A percentile compares a stretch with the other conserved stretches of the same genome.
These are phyloP conservation scores for Neomorphus geoffroyi DNA, from an alignment of 2,797 vertebrate species.

Conservation along the genomic window DNA sequence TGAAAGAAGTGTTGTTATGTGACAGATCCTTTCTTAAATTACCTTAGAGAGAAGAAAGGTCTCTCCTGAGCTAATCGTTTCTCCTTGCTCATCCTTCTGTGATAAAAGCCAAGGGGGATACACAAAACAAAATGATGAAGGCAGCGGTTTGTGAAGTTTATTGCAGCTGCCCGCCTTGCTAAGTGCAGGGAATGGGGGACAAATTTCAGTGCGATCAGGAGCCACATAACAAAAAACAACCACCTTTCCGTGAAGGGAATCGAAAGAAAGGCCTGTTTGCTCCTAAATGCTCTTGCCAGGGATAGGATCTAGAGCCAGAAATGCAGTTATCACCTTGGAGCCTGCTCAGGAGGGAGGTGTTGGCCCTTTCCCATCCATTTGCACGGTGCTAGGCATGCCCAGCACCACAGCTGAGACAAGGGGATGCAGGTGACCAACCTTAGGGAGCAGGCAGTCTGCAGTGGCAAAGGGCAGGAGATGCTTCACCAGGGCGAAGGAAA, in stretches of 20 bases:
- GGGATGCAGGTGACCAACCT: neutral
- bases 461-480: neutral
- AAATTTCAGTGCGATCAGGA: neutral
- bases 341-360: neutral
- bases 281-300: neutral
- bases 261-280: neutral
- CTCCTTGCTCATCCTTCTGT: neutral
- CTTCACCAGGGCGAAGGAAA: neutral
- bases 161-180: neutral
- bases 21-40: conserved; percentile 12
- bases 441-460: neutral
- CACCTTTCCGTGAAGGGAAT: neutral
- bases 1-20: neutral
- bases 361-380: neutral
- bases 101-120: neutral
- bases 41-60: neutral
- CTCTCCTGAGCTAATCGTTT: neutral
- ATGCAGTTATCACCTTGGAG: accelerated
- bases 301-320: neutral
- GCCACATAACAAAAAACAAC: accelerated
- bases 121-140: neutral
- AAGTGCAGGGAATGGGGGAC: neutral
- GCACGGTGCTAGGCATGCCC: accelerated
- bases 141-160: neutral
- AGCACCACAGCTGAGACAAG: neutral